A percentile compares a stretch with the other conserved stretches of the same genome.
These are phyloP conservation scores for Ernsta delagoae DNA, from an alignment of 2,888 invertebrate species.

Conservation along the genomic window DNA sequence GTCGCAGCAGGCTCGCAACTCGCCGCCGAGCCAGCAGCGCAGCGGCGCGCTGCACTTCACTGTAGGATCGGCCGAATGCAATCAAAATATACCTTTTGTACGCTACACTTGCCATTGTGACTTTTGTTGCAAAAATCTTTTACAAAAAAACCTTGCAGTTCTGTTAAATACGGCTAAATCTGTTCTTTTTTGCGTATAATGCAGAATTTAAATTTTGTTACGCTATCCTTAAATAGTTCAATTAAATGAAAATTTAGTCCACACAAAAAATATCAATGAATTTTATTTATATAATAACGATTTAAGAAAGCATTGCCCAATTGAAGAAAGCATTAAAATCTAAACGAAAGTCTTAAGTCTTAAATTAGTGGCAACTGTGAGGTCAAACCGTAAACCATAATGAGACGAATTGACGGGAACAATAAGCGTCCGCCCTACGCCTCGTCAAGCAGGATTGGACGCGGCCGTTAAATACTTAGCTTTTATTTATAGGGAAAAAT, in stretches of 20 bases:
- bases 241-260: too few relatives aligned
- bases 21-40: background rate
- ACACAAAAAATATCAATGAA: too few relatives aligned
- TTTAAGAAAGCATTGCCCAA: background rate
- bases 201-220: background rate
- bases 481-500: background rate
- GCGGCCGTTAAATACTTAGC: background rate
- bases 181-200: background rate
- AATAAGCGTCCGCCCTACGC: slow-evolving; percentile 11
- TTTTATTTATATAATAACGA: background rate
- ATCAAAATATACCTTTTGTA: slow-evolving; percentile 39
- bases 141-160: background rate
- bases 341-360: slow-evolving; percentile 24
- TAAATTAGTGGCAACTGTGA: slow-evolving; percentile 14
- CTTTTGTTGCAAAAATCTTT: slow-evolving; percentile 5
- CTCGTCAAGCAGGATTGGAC: slow-evolving; percentile 10
- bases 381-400: slow-evolving; percentile 20
- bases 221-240: background rate
- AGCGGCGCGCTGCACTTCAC: slow-evolving; percentile 22
- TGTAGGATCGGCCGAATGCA: slow-evolving; percentile 32
- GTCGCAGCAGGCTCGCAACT: slow-evolving; percentile 2
- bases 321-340: slow-evolving; percentile 19
- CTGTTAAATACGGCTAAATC: background rate
- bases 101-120: slow-evolving; percentile 18
- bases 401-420: slow-evolving; percentile 24